Conservation (phyloP, 2,888 invertebrate species). For the Dasysyrphus tricinctus region DNA sequence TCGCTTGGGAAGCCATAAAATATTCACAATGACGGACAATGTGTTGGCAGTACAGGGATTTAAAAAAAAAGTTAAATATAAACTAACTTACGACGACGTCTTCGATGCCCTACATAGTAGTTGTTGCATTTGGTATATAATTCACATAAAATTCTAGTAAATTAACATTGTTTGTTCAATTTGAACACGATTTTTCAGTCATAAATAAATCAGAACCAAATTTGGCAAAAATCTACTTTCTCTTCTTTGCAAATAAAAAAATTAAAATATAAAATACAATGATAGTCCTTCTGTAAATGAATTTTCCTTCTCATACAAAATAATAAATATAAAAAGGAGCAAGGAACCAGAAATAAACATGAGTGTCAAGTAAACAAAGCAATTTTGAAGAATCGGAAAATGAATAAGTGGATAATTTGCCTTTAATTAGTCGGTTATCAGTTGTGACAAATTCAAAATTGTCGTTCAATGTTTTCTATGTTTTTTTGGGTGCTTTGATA, state of each 20-base stretch:
- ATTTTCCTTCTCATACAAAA: not conserved
- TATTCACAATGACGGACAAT: slow-evolving; percentile 27
- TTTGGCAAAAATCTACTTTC: slow-evolving; percentile 49
- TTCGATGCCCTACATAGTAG: slow-evolving; percentile 17
- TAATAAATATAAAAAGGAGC: no score
- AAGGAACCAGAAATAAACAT: no score
- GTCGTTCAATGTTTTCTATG: no score
- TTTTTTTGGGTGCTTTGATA: no score
- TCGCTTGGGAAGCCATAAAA: slow-evolving; percentile 25
- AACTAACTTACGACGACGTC: not conserved
- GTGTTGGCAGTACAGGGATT: not conserved
- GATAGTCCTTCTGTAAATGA: slow-evolving; percentile 42
- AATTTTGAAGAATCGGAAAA: no score
- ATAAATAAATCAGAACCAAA: slow-evolving; percentile 62
- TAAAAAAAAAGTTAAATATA: slow-evolving; percentile 5
- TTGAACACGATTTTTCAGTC: slow-evolving; percentile 16
- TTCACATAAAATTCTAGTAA: slow-evolving; percentile 9
- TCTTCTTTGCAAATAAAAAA: not conserved
- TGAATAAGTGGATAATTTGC: no score
- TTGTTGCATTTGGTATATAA: not conserved
- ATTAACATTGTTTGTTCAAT: slow-evolving; percentile 25
- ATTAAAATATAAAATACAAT: slow-evolving; percentile 2
- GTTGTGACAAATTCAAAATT: no score
- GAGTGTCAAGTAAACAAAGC: no score
- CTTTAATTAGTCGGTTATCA: no score